phyloP scores from a whole-genome alignment of 2,797 vertebrate species.

The Sitta carolinensis region DNA sequence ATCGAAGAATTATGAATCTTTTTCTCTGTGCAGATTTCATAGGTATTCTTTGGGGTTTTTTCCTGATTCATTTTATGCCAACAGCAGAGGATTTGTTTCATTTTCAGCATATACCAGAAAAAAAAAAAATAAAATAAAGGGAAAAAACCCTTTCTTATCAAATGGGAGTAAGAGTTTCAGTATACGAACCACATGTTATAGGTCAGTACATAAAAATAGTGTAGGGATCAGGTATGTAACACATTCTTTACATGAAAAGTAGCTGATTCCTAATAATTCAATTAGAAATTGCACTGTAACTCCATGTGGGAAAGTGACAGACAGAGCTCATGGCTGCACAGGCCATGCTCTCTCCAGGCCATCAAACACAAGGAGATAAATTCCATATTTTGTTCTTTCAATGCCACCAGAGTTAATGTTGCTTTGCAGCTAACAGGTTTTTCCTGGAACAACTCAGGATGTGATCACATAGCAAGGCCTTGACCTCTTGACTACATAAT shows the following conservation, averaged over 20 bases:
- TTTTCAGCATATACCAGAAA: background rate
- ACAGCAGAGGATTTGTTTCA: background rate
- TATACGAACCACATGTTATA: background rate
- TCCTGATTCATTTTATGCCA: background rate
- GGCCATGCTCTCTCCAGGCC: background rate
- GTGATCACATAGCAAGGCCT: constrained; percentile 15
- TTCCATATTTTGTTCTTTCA: background rate
- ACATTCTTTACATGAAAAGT: background rate
- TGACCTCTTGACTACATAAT: constrained; percentile 64
- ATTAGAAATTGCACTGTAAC: background rate
- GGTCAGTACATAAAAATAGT: background rate
- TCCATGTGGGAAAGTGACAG: background rate
- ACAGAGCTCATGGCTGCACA: background rate
- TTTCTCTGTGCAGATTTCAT: background rate
- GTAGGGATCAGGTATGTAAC: background rate
- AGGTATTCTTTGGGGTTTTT: background rate
- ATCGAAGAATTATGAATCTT: background rate
- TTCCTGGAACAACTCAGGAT: constrained; percentile 58
- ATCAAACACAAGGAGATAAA: background rate
- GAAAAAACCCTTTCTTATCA: background rate
- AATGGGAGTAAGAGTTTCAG: background rate
- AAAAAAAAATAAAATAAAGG: rapidly evolving
- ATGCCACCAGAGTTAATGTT: background rate
- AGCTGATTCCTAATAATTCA: background rate
- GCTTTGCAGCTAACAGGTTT: background rate